Conservation (phyloP, 2,888 invertebrate species). For the Tholera decimalis region DNA sequence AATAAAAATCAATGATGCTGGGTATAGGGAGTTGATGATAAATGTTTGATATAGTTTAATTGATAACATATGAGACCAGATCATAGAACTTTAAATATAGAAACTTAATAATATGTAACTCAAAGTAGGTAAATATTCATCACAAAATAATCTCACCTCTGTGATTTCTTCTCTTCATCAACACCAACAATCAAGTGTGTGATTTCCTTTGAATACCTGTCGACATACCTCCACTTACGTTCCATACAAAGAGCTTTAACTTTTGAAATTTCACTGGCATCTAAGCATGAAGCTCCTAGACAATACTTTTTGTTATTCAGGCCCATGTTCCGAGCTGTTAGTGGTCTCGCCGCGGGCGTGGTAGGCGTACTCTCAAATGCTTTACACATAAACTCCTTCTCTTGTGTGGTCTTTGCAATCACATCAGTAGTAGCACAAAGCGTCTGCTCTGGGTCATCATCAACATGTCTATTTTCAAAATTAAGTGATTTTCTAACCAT, state of each 20-base stretch:
- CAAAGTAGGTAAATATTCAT: not conserved
- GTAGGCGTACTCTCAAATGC: conserved; percentile 80
- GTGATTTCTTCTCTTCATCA: conserved; percentile 83
- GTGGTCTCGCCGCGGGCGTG: conserved; percentile 64
- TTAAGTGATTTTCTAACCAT: conserved; percentile 84
- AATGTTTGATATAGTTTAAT: too few relatives aligned
- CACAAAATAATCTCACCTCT: conserved; percentile 75
- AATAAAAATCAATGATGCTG: too few relatives aligned
- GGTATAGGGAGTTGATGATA: too few relatives aligned
- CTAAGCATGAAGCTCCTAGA: conserved; percentile 82
- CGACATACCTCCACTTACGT: conserved; percentile 76
- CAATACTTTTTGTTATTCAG: conserved; percentile 68
- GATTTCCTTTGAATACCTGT: conserved; percentile 79
- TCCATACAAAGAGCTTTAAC: conserved; percentile 77
- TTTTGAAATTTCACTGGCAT: conserved; percentile 69
- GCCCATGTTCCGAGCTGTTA: conserved; percentile 54
- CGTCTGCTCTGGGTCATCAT: conserved; percentile 77
- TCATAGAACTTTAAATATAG: too few relatives aligned
- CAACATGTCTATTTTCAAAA: conserved; percentile 73
- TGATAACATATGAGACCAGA: too few relatives aligned
- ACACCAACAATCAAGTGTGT: conserved; percentile 87
- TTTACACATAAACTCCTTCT: conserved; percentile 82
- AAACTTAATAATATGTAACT: not conserved
- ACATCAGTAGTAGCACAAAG: conserved; percentile 74
- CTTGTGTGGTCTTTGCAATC: conserved; percentile 81